phyloP scores from a whole-genome alignment of 1,140 invertebrate species.

The Spodoptera frugiperda region DNA sequence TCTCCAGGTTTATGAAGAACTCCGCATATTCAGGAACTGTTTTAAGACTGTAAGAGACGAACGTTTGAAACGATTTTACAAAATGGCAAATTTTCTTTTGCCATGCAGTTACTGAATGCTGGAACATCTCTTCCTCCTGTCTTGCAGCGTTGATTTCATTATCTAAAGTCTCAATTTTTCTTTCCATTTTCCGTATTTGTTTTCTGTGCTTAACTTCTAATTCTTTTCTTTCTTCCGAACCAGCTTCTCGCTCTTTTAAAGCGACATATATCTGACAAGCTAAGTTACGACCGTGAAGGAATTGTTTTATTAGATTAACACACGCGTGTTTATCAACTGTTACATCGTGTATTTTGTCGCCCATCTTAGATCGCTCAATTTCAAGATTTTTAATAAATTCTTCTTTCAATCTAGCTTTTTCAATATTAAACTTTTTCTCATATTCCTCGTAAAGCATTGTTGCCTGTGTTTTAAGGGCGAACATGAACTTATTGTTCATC shows the following conservation, averaged over 20 bases:
- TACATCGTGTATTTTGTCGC: slow-evolving; percentile 67
- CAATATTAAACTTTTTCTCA: slow-evolving; percentile 59
- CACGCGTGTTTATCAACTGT: slow-evolving; percentile 74
- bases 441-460: slow-evolving; percentile 70
- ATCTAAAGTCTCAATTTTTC: slow-evolving; percentile 65
- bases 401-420: slow-evolving; percentile 65
- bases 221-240: slow-evolving; percentile 62
- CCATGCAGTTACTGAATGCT: slow-evolving; percentile 68
- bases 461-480: slow-evolving; percentile 68
- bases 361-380: slow-evolving; percentile 51
- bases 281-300: slow-evolving; percentile 73
- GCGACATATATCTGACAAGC: slow-evolving; percentile 79
- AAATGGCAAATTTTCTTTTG: slow-evolving; percentile 74
- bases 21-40: slow-evolving; percentile 73
- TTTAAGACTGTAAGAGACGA: slow-evolving; percentile 71
- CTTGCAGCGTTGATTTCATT: slow-evolving; percentile 67
- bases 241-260: slow-evolving; percentile 73
- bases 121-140: slow-evolving; percentile 65
- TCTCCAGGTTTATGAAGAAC: slow-evolving; percentile 79
- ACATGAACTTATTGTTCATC: slow-evolving; percentile 63
- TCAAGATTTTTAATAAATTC: slow-evolving; percentile 65
- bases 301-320: slow-evolving; percentile 67
- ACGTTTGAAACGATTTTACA: slow-evolving; percentile 78
- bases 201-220: slow-evolving; percentile 68
- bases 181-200: slow-evolving; percentile 61